A percentile compares a stretch with the other conserved stretches of the same genome.
phyloP scores from a whole-genome alignment of 2,797 vertebrate species.

The Syngnathus acus region DNA sequence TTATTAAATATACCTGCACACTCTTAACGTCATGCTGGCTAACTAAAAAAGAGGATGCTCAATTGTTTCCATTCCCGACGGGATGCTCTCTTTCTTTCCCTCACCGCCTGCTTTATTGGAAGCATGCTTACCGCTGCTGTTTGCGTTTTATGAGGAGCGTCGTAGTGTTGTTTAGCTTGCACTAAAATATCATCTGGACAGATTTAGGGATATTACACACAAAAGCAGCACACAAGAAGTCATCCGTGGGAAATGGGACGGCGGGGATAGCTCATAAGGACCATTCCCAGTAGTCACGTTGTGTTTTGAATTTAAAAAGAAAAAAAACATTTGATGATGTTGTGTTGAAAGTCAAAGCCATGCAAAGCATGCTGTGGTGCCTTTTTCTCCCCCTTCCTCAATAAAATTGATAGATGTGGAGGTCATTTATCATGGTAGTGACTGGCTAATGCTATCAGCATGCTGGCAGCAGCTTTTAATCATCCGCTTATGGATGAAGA shows the following conservation, averaged over 20 bases:
- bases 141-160: conserved; percentile 35
- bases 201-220: conserved; percentile 5
- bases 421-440: conserved; percentile 49
- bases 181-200: neutral
- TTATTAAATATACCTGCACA: conserved; percentile 1
- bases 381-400: conserved; percentile 17
- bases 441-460: conserved; percentile 52
- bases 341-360: conserved; percentile 3
- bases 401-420: conserved; percentile 48
- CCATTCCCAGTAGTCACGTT: neutral
- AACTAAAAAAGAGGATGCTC: neutral
- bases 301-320: neutral
- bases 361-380: neutral
- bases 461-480: conserved; percentile 56
- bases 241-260: neutral
- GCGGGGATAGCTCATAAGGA: neutral
- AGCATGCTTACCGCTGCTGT: conserved; percentile 4
- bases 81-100: neutral
- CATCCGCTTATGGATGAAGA: conserved; percentile 53
- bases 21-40: neutral
- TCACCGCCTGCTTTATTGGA: neutral
- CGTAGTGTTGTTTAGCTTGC: conserved; percentile 4
- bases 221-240: neutral
- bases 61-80: neutral
- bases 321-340: neutral